Evolutionary conservation across 1,140 invertebrate species (phyloP).

Genomic region (Atta texana): DNA sequence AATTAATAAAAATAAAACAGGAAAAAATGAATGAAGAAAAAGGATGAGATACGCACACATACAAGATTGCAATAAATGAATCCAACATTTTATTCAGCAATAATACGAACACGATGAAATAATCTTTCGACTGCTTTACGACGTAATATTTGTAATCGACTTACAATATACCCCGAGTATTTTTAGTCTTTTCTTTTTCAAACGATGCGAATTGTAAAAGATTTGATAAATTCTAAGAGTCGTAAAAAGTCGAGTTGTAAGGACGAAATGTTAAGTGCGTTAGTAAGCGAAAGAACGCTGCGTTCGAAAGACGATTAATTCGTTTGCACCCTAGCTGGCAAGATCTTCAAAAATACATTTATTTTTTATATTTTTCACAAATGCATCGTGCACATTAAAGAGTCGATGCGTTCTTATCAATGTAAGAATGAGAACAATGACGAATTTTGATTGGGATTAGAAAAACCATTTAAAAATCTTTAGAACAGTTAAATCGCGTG

Average conservation of each 20-base stretch:
- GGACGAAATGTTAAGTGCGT: constrained; percentile 18
- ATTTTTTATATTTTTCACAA: constrained; percentile 4
- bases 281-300: constrained; percentile 11
- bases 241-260: constrained; percentile 3
- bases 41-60: background rate
- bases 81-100: constrained; percentile 59
- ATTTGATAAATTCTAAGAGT: constrained; percentile 11
- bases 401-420: constrained; percentile 1
- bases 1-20: background rate
- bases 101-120: constrained; percentile 48
- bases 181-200: background rate
- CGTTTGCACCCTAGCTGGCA: background rate
- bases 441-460: constrained; percentile 1
- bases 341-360: constrained; percentile 43
- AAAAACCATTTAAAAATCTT: constrained; percentile 50
- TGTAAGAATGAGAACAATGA: background rate
- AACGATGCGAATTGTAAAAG: background rate
- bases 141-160: constrained; percentile 12
- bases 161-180: background rate
- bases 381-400: background rate
- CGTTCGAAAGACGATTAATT: background rate
- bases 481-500: background rate
- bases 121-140: constrained; percentile 29
- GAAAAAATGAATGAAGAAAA: background rate
- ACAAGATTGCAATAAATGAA: constrained; percentile 10